Base-by-base conservation (phyloP, 1,140 invertebrate genomes). In the Tenebrio molitor region DNA sequence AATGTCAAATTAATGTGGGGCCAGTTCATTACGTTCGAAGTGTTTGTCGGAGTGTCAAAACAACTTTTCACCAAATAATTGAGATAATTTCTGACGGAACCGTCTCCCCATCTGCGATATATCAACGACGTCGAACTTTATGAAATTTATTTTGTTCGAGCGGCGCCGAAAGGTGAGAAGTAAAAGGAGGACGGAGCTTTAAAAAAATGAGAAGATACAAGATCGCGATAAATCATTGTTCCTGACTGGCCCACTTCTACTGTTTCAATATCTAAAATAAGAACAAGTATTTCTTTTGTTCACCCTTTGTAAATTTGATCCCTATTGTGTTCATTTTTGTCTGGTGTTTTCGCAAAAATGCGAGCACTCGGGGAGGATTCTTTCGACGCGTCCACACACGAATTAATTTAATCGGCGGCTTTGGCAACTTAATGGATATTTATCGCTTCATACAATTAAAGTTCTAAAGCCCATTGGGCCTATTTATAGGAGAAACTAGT, bases 221-320 rank as follows among this genome's bases (percentile, higher is more conserved):
- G 34, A 44, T 21, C 16, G 42, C 15, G n/a, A 66, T 66, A 66
- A 66, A 66, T 66, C 64, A 66, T 66, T 34, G 64, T 66, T 66
- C 64, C 25, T 66, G 64, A 66, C 64, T 66, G 64, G 14, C 64
- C 64, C 64, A 66, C 36, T 66, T 66, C 64, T 21, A 8, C 64
- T 63, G 58, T 63, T 65, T 66, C 64, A 34, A 41, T 42, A 44
- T 44, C 64, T 44, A 25, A 41, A 66, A 66, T 44, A 66, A 66
- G 64, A 66, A 33, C 64, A 66, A 66, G 23, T 44, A 29, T 42
- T 66, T 34, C 50, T 66, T 66, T 66, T 66, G 39, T 66, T 66
- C 44, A 44, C 14, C 19, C 14, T 66, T 66, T 44, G 36, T 66
- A 66, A 19, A 17, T 66, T 66, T 65, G 29, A 65, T 65, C 64